Evolutionary conservation across 2,113 vertebrate genomes (phyloP).

Genomic region (Melierax canorus): DNA sequence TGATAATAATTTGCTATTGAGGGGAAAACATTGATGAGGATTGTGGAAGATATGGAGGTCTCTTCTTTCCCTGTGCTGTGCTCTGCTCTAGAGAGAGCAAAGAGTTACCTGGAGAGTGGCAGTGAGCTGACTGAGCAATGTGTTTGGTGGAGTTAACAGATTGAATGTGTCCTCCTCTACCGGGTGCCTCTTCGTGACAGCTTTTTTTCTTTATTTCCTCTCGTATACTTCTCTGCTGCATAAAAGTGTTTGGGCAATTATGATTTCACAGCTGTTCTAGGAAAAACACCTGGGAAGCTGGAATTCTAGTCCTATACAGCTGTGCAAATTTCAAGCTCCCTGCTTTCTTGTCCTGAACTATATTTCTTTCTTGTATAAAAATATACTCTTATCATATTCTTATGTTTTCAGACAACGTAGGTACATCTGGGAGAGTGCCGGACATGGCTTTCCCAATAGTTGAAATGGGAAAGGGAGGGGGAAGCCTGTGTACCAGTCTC

Average conservation of each 20-base stretch:
- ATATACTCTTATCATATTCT: not conserved
- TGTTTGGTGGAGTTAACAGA: not conserved
- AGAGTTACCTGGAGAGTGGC: not conserved
- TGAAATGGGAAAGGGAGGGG: not conserved
- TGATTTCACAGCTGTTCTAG: not conserved
- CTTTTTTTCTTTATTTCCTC: not conserved
- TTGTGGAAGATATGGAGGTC: not conserved
- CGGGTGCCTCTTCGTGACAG: not conserved
- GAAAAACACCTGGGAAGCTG: not conserved
- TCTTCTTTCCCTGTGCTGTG: not conserved
- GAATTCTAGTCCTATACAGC: not conserved
- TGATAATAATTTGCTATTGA: not conserved
- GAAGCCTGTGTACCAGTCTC: not conserved
- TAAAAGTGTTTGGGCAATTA: not conserved
- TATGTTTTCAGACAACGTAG: not conserved
- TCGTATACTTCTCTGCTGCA: not conserved
- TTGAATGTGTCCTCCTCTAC: not conserved
- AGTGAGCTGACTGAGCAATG: not conserved
- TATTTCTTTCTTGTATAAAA: not conserved
- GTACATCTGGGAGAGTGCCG: fast-evolving
- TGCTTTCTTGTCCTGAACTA: not conserved
- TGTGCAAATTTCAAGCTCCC: not conserved
- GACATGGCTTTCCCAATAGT: fast-evolving
- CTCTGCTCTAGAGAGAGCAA: not conserved
- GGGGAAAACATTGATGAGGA: not conserved